These are phyloP conservation scores for Parotocinclus haroldoi DNA, from an alignment of 2,797 vertebrate species.

Conservation along the genomic window DNA sequence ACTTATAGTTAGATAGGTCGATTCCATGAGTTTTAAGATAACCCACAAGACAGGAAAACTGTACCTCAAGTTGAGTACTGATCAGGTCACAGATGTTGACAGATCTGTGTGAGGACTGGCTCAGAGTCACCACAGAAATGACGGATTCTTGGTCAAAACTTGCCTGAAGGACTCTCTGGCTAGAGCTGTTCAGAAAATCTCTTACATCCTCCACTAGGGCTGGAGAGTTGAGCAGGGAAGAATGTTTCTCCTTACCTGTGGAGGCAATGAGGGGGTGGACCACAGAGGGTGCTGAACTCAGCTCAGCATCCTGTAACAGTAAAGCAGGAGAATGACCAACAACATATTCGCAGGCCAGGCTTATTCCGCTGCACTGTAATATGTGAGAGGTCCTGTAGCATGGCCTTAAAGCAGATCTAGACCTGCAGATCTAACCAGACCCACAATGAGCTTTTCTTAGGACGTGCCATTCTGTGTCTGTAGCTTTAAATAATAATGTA, in stretches of 20 bases:
- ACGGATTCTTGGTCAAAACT: conserved; percentile 54
- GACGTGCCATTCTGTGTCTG: too few relatives aligned
- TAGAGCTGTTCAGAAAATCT: conserved; percentile 36
- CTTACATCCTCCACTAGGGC: conserved; percentile 30
- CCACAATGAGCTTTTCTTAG: too few relatives aligned
- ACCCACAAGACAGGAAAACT: conserved; percentile 3
- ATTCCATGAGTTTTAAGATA: background rate
- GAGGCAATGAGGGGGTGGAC: conserved; percentile 60
- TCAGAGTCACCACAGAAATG: conserved; percentile 54
- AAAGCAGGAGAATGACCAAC: conserved; percentile 4
- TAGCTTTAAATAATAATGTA: too few relatives aligned
- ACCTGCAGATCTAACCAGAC: too few relatives aligned
- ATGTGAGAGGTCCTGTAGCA: too few relatives aligned
- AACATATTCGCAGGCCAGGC: too few relatives aligned
- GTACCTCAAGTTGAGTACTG: conserved; percentile 60
- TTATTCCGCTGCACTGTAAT: too few relatives aligned
- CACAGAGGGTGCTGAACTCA: conserved; percentile 29
- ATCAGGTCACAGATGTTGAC: conserved; percentile 33
- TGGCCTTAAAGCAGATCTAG: too few relatives aligned
- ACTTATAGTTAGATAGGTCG: conserved; percentile 3
- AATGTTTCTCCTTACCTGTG: conserved; percentile 52
- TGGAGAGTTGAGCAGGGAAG: conserved; percentile 42
- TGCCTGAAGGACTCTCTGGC: conserved; percentile 10
- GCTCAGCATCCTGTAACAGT: conserved; percentile 18
- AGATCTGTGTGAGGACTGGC: conserved; percentile 58